Base-by-base conservation (phyloP, 2,888 invertebrate species). In the Theretra japonica region DNA sequence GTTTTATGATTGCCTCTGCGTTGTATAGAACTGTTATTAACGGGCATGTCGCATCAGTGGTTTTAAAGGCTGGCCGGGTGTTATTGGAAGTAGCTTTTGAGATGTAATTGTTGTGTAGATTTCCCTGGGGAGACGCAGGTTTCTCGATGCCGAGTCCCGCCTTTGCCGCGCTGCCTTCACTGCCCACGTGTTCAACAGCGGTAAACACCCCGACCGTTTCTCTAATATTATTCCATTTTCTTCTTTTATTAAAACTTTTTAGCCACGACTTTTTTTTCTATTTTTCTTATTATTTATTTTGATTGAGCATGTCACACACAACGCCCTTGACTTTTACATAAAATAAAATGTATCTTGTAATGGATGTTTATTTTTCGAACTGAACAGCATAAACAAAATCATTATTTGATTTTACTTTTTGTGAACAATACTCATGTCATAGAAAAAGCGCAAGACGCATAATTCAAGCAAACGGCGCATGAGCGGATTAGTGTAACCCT, bases 41-140 rank as follows among this genome's bases (percentile, higher is more conserved):
- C 83, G 79, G 83, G 79, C 81, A 81, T 77, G 79, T 83, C 79
- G 79, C 81, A 81, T 79, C 77, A 80, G 80, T 76, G 80, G 72
- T 85, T 88, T 89, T 87, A 88, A 90, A 90, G 87, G 85, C 87
- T 90, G 83, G 83, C 80, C 80, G 82, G 83, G 84, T 89, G 88
- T 86, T 92, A 91, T 92, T 91, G 90, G 89, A 86, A 88, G 86
- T 86, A 88, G 89, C 89, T 87, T 91, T 91, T 86, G 88, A 86
- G 88, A 89, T 91, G 92, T 93, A 92, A 94, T 94, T 94, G 94
- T 92, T 88, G 89, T 85, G 88, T 80, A 93, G 93, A 94, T 94
- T 94, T 94, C 94, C 94, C 94, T 75, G 59, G 92, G 85, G 94
- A 84, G 75, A 76, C 78, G 81, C 84, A 83, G 86, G 87, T 88